Evolutionary conservation across 1,140 invertebrate genomes (phyloP).

Genomic region (Ostrea denselamellosa): DNA sequence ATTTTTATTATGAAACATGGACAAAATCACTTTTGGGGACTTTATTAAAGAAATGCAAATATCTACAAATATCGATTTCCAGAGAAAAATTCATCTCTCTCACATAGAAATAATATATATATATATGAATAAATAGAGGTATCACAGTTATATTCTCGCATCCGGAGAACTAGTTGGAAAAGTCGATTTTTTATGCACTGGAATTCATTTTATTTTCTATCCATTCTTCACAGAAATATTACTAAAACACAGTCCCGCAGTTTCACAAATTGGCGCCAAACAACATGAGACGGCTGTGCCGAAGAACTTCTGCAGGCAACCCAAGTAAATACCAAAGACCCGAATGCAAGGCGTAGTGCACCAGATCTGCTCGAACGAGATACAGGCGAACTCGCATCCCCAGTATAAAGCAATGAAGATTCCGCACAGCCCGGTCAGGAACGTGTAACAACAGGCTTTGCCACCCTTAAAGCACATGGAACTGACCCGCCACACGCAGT

Average conservation of each 20-base stretch:
- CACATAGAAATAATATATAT: not conserved
- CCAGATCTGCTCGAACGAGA: slow-evolving; percentile 83
- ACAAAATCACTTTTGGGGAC: too few relatives aligned
- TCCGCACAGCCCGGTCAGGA: slow-evolving; percentile 85
- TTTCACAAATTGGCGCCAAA: slow-evolving; percentile 51
- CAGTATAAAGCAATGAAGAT: slow-evolving; percentile 84
- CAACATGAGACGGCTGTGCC: slow-evolving; percentile 82
- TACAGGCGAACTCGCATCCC: slow-evolving; percentile 86
- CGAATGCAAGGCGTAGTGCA: slow-evolving; percentile 71
- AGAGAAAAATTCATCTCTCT: not conserved
- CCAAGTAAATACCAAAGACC: slow-evolving; percentile 81
- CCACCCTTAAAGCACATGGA: slow-evolving; percentile 84
- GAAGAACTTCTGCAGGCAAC: slow-evolving; percentile 82
- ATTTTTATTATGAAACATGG: too few relatives aligned
- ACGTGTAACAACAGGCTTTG: slow-evolving; percentile 85
- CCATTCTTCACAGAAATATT: not conserved
- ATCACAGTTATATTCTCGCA: not conserved
- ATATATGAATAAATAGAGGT: not conserved
- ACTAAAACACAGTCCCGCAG: slow-evolving; percentile 40
- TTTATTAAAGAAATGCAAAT: too few relatives aligned
- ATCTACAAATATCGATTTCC: not conserved
- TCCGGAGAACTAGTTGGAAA: too few relatives aligned
- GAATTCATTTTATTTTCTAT: not conserved
- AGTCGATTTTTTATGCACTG: not conserved
- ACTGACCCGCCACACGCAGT: slow-evolving; percentile 87